Base-by-base conservation (phyloP, 2,113 vertebrate genomes). In the Takifugu flavidus region DNA sequence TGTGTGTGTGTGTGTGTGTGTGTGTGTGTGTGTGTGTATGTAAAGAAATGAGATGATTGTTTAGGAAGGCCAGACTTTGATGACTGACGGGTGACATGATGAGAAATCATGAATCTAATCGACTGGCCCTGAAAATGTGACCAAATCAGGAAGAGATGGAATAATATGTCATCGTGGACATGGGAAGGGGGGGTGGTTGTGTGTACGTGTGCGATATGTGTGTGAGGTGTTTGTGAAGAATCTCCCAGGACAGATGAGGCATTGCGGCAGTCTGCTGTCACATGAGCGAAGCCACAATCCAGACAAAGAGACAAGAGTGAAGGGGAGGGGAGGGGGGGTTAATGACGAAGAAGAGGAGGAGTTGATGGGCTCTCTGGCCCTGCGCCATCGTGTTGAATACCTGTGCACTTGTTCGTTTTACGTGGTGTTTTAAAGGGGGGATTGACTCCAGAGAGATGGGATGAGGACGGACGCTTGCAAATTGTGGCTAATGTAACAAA, bases 191-290 rank as follows among this genome's bases (percentile, higher is more conserved):
- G 28, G 28, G 28, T 5, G 28, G 28, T 29, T 3, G 28, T 3
- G 28, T 1, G 13, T 20, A 20, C 20, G 20, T 20, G 20, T 20
- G 20, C 20, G 20, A 20, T 20, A 1, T 20, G 20, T 20, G 49
- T 57, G 77, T 57, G 67, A 72, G 77, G 80, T 78, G 82, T 86
- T 82, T 82, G 81, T 82, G 78, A 84, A 84, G 72, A 75, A 75
- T 84, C 81, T 86, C 80, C 63, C 80, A 82, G 82, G 82, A 84
- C 85, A 79, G 85, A 75, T 79, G 75, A 84, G 82, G 82, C 87
- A 82, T 83, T 87, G 85, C 85, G 80, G 87, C 84, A 87, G 77
- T 75, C 74, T 87, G 83, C 74, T 70, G 67, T 85, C 82, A 80
- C 81, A 81, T 7, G 74, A 85, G 83, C 74, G 47, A 77, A 82